Evolutionary conservation across 92 coral and sea anemone species (phyloP), one percentile per base, ranked within the genome.

Genomic region (Porites evermanni): DNA sequence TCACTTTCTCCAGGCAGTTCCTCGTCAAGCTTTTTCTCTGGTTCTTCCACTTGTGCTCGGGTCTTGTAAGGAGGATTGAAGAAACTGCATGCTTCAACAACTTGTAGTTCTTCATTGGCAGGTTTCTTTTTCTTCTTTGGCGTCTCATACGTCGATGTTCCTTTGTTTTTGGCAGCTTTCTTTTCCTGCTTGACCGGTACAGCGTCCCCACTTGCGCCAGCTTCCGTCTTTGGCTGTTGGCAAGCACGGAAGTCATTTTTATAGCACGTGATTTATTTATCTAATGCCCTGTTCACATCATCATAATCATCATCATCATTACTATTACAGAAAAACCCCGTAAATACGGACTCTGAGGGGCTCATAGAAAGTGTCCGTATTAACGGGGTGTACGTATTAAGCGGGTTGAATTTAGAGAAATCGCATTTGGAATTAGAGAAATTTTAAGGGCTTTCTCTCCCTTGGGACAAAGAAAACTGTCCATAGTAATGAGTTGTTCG

Each of bases 1-100:
- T 86, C 90, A 63, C 90, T 90, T 67, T 89, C 87, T 53, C 87
- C 90, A 24, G 81, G 78, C 44, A 32, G 44, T 11, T 80, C 90
- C 11, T 84, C 86, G 51, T 53, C 90, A 70, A 74, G 64, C n/a
- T 60, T 20, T 26, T 29, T 12, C 38, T 50, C 69, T 54, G 88
- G 70, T 7, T 84, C 67, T 10, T 75, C 51, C 7, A 66, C 61
- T 52, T 84, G 66, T 13, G 7, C 72, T 20, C 88, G 82, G 32
- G 72, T 64, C 82, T 84, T 82, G 83, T 84, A 84, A 65, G 76
- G 12, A 11, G 88, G 88, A 58, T 84, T 84, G 44, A 84, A 77
- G 88, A 76, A 84, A 54, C 88, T 82, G 24, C 87, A 19, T 32
- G 67, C 72, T 47, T 52, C 60, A 3, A 12, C n/a, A 79, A 65